Conservation (phyloP, 35 echinoderm and acorn worm genomes). For the Diadema setosum region DNA sequence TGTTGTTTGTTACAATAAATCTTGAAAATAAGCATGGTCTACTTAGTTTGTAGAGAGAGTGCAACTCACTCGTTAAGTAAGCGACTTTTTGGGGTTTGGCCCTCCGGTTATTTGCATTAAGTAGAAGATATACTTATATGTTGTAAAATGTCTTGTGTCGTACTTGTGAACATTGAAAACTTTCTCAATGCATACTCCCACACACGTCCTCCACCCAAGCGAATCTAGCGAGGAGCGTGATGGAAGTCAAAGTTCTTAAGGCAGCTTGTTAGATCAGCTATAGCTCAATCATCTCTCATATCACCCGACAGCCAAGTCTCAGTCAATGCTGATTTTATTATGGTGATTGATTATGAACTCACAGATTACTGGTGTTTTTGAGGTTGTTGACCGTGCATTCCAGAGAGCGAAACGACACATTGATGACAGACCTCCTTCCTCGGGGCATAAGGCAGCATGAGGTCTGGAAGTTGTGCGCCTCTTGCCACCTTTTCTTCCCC, state of each 20-base stretch:
- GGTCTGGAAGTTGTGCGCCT: background rate
- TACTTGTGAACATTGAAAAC: background rate
- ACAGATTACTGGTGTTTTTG: conserved; percentile 29
- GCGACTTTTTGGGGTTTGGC: too few species aligned
- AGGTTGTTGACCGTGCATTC: conserved; percentile 62
- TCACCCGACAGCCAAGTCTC: conserved; percentile 68
- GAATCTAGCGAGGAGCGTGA: conserved; percentile 25
- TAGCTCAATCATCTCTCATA: conserved; percentile 35
- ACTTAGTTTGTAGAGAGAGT: too few species aligned
- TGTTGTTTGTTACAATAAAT: too few species aligned
- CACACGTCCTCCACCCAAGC: conserved; percentile 23
- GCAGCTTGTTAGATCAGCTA: conserved; percentile 42
- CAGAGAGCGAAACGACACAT: conserved; percentile 46
- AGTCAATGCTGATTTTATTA: conserved; percentile 41
- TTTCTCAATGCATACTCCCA: background rate
- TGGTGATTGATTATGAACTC: conserved; percentile 9
- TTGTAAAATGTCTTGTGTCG: too few species aligned
- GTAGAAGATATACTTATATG: too few species aligned
- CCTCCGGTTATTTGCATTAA: too few species aligned
- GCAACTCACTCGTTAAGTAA: too few species aligned
- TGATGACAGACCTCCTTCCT: background rate
- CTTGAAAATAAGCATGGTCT: too few species aligned
- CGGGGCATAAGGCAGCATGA: background rate
- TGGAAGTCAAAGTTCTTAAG: conserved; percentile 21
- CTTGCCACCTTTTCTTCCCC: background rate